A percentile compares a stretch with the other conserved stretches of the same genome.
Evolutionary conservation across 1,140 invertebrate genomes (phyloP).

Genomic region (Procambarus clarkii): DNA sequence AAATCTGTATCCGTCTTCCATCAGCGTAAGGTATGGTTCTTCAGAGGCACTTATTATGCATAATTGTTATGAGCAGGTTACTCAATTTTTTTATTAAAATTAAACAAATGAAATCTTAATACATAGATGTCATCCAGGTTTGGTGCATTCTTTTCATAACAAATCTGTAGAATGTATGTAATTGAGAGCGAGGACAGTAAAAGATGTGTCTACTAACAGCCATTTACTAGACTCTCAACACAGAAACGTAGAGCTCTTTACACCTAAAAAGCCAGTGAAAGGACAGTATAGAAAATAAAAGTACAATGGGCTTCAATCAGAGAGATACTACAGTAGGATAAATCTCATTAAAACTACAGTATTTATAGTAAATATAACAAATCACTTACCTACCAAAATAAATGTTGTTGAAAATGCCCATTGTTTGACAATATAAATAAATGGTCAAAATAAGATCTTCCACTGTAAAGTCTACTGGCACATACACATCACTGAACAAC

Average conservation of each 20-base stretch:
- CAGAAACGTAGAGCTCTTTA: conserved; percentile 51
- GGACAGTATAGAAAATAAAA: conserved; percentile 40
- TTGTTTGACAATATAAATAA: neutral
- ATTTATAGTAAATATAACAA: neutral
- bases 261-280: conserved; percentile 56
- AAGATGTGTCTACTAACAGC: conserved; percentile 32
- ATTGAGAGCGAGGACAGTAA: neutral
- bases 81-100: too few relatives aligned
- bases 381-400: neutral
- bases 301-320: neutral
- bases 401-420: conserved; percentile 10
- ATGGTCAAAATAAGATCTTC: conserved; percentile 27
- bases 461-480: conserved; percentile 45
- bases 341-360: conserved; percentile 5
- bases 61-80: too few relatives aligned
- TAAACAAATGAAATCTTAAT: too few relatives aligned
- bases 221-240: conserved; percentile 54
- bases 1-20: too few relatives aligned
- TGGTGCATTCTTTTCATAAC: too few relatives aligned
- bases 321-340: conserved; percentile 30
- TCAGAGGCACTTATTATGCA: too few relatives aligned
- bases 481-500: conserved; percentile 40
- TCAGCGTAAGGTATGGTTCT: too few relatives aligned
- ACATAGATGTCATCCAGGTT: too few relatives aligned
- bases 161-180: too few relatives aligned